Conservation (phyloP, 2,888 invertebrate species). For the Erebia palarica region DNA sequence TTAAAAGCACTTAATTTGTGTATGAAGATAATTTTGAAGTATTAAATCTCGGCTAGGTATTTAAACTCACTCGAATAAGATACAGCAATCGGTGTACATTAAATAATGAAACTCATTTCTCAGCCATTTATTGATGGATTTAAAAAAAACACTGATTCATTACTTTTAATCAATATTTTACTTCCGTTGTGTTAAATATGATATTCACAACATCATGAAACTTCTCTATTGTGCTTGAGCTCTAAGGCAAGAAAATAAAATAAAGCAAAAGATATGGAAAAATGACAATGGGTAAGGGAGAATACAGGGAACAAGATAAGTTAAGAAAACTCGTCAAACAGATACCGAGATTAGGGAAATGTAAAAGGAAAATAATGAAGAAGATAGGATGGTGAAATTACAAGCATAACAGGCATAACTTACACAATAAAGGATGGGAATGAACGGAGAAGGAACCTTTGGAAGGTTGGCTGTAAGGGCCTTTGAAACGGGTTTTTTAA, state of each 20-base stretch:
- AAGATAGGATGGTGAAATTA: slow-evolving; percentile 7
- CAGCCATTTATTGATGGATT: no score
- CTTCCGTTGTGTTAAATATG: no score
- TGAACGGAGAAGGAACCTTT: neutral
- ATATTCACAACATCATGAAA: no score
- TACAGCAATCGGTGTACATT: no score
- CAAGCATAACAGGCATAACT: slow-evolving; percentile 1
- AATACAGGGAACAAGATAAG: slow-evolving; percentile 13
- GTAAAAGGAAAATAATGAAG: slow-evolving; percentile 9
- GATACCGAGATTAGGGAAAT: slow-evolving; percentile 6
- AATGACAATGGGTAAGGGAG: neutral
- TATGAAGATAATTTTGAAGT: no score
- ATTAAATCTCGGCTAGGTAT: no score
- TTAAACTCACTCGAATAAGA: no score
- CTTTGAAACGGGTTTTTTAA: neutral
- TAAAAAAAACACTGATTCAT: no score
- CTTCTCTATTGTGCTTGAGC: no score
- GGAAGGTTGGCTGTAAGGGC: neutral
- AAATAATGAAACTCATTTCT: no score
- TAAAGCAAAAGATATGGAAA: neutral
- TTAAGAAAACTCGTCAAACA: slow-evolving; percentile 15
- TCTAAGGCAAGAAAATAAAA: neutral
- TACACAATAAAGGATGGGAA: neutral
- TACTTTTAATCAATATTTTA: no score
- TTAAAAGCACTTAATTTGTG: no score